A percentile compares a stretch with the other conserved stretches of the same genome.
These are phyloP conservation scores for Nomada fabriciana DNA, from an alignment of 2,888 invertebrate genomes.

Conservation along the genomic window DNA sequence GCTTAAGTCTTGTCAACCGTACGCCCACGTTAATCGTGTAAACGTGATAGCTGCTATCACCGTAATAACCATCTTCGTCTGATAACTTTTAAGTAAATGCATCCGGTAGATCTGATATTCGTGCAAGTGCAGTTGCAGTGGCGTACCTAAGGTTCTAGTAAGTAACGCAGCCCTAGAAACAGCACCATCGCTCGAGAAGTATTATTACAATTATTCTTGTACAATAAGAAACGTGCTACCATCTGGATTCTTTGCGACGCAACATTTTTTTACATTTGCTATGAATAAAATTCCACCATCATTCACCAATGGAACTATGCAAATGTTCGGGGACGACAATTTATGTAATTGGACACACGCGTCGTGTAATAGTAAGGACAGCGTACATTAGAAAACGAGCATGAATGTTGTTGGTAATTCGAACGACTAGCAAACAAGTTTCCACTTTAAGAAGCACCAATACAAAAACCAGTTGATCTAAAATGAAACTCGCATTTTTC, in stretches of 20 bases:
- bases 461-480: neutral
- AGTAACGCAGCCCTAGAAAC: too few relatives aligned
- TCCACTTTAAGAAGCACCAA: neutral
- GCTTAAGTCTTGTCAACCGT: too few relatives aligned
- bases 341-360: too few relatives aligned
- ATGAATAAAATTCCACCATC: neutral
- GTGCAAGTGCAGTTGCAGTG: constrained; percentile 30
- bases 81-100: constrained; percentile 45
- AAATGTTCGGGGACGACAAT: neutral
- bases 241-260: neutral
- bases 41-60: constrained; percentile 9
- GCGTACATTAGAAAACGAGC: too few relatives aligned
- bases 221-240: neutral
- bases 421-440: neutral
- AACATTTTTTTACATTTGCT: neutral
- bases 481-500: neutral
- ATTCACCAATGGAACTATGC: neutral
- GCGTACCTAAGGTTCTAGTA: neutral
- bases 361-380: neutral
- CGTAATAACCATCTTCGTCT: constrained; percentile 6
- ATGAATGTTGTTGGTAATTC: neutral
- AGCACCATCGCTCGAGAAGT: too few relatives aligned
- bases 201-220: neutral
- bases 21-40: neutral
- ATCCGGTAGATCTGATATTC: constrained; percentile 31